A percentile compares a stretch with the other conserved stretches of the same genome.
These are phyloP conservation scores for Pyrocephalus nanus DNA, from an alignment of 2,797 vertebrate species.

Conservation along the genomic window DNA sequence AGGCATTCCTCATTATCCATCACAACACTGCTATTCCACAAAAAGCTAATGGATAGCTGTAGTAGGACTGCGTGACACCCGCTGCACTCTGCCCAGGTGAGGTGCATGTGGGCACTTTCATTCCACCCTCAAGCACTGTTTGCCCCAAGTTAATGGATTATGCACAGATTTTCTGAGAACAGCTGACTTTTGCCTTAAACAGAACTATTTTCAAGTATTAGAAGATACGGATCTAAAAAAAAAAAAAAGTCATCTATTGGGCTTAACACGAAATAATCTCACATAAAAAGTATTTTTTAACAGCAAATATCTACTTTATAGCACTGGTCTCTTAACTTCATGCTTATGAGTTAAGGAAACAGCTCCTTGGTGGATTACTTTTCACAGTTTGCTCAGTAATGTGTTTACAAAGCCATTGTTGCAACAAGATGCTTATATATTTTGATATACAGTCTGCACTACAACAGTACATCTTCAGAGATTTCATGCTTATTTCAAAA, in stretches of 20 bases:
- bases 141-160: not conserved
- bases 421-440: constrained; percentile 68
- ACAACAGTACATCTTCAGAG: constrained; percentile 71
- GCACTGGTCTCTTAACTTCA: constrained; percentile 66
- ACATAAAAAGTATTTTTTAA: constrained; percentile 72
- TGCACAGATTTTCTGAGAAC: not conserved
- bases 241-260: constrained; percentile 42
- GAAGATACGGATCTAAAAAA: not conserved
- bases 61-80: not conserved
- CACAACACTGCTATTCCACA: not conserved
- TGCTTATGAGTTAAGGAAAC: constrained; percentile 70
- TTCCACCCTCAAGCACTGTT: not conserved
- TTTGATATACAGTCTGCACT: constrained; percentile 69
- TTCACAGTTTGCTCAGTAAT: constrained; percentile 75
- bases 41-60: not conserved
- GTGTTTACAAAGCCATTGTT: constrained; percentile 75
- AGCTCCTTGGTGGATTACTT: constrained; percentile 75
- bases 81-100: not conserved
- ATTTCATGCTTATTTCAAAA: constrained; percentile 71
- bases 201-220: constrained; percentile 3
- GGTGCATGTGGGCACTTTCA: not conserved
- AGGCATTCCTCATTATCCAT: not conserved
- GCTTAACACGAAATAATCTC: constrained; percentile 49
- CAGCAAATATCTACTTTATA: constrained; percentile 63
- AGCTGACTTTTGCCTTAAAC: not conserved